Percentiles rank a stretch among this genome's conserved stretches.
Conservation (phyloP, 2,797 vertebrate species). For the Halcyon badia region DNA sequence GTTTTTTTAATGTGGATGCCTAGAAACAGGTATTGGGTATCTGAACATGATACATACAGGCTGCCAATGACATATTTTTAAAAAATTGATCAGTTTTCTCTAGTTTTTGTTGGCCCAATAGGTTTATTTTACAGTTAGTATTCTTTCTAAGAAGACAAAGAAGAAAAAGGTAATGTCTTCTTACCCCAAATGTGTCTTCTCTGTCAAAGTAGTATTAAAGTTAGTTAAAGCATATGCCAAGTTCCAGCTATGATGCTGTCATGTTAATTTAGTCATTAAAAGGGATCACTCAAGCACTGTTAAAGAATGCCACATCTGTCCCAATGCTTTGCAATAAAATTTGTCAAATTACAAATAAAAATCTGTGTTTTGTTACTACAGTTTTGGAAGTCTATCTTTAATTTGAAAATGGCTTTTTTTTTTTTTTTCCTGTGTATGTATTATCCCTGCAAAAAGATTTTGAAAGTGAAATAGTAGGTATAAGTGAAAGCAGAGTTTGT, state of each 20-base stretch:
- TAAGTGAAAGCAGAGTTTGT: background rate
- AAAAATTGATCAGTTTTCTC: background rate
- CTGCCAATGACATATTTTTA: background rate
- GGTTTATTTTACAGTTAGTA: background rate
- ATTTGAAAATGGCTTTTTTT: background rate
- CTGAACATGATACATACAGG: background rate
- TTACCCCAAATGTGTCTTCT: background rate
- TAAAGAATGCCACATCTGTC: background rate
- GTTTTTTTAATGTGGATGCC: background rate
- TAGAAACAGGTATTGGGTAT: background rate
- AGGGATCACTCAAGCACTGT: background rate
- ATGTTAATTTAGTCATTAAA: background rate
- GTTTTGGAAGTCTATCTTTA: background rate
- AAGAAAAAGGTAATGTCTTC: background rate
- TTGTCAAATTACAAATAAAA: background rate
- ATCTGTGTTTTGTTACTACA: background rate
- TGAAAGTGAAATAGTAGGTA: background rate
- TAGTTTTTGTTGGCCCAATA: background rate
- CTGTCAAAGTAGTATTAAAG: background rate
- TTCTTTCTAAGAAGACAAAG: background rate
- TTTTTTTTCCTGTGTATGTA: background rate
- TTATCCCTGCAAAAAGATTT: background rate
- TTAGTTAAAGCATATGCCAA: background rate
- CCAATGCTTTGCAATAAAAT: background rate
- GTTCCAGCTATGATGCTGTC: background rate